Base-by-base conservation (phyloP, 2,113 vertebrate genomes). In the Microcebus jonahi region DNA sequence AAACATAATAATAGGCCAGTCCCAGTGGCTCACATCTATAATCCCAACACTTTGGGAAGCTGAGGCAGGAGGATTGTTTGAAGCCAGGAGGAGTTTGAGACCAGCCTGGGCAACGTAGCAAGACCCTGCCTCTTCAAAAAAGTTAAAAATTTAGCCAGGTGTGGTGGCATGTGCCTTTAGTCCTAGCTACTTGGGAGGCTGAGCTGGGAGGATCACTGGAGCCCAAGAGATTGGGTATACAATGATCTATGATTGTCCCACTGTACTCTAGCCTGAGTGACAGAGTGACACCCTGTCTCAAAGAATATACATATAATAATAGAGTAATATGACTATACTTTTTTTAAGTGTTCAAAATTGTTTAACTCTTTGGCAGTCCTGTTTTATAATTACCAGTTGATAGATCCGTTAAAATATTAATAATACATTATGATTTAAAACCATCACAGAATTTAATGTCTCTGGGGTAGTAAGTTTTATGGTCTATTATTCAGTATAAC, bases 381-480 rank as follows among this genome's bases (percentile, higher is more conserved):
- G 0, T 86, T 71, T 80, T 80, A 11, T 83, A 91, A 63, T 45
- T 55, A 83, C 4, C 84, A 70, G 23, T 50, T 27, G 18, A 2
- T 85, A 67, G 39, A 36, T 71, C 53, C 45, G 6, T 50, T 96
- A 63, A 91, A 87, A 63, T 88, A 88, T 21, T 55, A 83, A 55
- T 25, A 76, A 39, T 63, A 57, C 50, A 31, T 82, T 70, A 55
- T 59, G 39, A 87, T 86, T 87, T 90, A 93, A 91, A 95, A 57
- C 48, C 71, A 34, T 53, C 15, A 50, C 20, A 57, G 67, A 57
- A 50, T 48, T 39, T 71, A 50, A 2, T 87, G 5, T 84, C 63
- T 65, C 65, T 70, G 10, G 29, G 15, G 0, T 59, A 23, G 6
- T 34, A n/a, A 48, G 17, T 91, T 71, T 14, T 71, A 18, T 13